Conservation (phyloP, 2,797 vertebrate species). For the Pipistrellus nathusii region DNA sequence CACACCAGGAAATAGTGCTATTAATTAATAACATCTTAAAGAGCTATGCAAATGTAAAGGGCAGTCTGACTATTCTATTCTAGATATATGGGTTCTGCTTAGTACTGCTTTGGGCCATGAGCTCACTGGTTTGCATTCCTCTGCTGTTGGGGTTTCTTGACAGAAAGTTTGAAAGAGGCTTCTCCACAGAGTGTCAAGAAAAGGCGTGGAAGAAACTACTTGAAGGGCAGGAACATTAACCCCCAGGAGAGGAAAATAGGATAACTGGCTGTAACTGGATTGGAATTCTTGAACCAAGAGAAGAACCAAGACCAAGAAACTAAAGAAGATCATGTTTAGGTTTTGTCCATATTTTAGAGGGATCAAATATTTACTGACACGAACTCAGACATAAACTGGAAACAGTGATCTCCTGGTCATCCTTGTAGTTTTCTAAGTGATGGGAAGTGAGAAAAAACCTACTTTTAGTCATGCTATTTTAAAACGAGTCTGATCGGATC, state of each 20-base stretch:
- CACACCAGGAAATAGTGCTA: neutral
- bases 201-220: neutral
- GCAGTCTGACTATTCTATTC: neutral
- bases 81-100: neutral
- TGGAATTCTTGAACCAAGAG: neutral
- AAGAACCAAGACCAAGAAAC: neutral
- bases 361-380: neutral
- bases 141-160: neutral
- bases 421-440: neutral
- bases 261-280: neutral
- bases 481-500: neutral
- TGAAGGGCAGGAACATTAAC: neutral
- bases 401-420: neutral
- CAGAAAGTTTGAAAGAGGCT: neutral
- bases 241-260: neutral
- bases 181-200: neutral
- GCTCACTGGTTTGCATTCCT: neutral
- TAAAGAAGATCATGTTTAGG: neutral
- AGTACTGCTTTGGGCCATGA: neutral
- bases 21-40: neutral
- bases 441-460: neutral
- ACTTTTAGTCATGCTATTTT: neutral
- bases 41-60: neutral
- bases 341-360: constrained; percentile 19
- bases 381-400: neutral